phyloP scores from a whole-genome alignment of 2,797 vertebrate genomes.

The Schizothorax lantsangensis region DNA sequence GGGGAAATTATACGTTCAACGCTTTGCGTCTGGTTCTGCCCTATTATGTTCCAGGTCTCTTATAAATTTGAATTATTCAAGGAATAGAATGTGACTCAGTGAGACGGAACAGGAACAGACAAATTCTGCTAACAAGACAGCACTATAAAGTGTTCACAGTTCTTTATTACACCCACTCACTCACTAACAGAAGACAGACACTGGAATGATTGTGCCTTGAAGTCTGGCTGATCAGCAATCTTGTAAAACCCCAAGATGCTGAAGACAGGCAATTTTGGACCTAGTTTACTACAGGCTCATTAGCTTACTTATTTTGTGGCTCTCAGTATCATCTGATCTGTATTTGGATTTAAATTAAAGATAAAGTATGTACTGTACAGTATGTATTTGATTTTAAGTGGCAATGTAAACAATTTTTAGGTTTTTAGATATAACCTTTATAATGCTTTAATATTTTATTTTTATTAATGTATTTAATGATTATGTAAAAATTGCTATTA shows the following conservation, averaged over 20 bases:
- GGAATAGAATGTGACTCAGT: slow-evolving; percentile 11
- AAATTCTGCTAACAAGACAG: slow-evolving; percentile 49
- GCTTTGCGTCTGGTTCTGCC: not conserved
- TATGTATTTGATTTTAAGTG: not conserved
- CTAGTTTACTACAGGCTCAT: not conserved
- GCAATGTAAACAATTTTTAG: not conserved
- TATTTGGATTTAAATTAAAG: slow-evolving; percentile 6
- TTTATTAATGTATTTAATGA: too few relatives aligned
- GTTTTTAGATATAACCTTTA: not conserved
- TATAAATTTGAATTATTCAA: slow-evolving; percentile 21
- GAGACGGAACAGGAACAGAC: slow-evolving; percentile 35
- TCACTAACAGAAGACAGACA: slow-evolving; percentile 25
- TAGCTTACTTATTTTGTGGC: not conserved
- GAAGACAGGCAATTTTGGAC: slow-evolving; percentile 7
- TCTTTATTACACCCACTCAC: slow-evolving; percentile 54
- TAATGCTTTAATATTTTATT: too few relatives aligned
- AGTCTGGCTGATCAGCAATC: slow-evolving; percentile 35
- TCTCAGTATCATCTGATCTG: slow-evolving; percentile 4
- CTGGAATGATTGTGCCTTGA: slow-evolving; percentile 15
- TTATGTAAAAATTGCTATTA: too few relatives aligned
- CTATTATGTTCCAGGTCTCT: not conserved
- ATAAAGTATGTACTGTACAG: not conserved
- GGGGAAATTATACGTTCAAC: not conserved
- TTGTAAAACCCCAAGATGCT: slow-evolving; percentile 20
- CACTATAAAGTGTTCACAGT: slow-evolving; percentile 31